Evolutionary conservation across 92 coral and sea anemone species (phyloP).

Genomic region (Bergia puertoricense): DNA sequence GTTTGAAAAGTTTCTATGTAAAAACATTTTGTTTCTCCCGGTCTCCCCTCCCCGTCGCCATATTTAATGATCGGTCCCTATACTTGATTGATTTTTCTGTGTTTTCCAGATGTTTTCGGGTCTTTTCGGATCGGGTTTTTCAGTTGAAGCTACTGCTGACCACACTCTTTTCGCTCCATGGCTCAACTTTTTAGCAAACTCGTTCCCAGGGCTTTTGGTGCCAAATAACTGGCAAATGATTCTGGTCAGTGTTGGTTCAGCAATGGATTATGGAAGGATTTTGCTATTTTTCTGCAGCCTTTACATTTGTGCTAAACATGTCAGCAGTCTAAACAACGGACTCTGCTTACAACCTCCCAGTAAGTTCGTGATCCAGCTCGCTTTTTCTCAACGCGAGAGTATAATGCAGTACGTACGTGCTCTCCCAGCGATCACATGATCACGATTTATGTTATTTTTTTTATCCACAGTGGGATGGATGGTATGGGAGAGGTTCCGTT

Average conservation of each 20-base stretch:
- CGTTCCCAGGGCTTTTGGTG: too few species aligned
- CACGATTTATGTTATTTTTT: neutral
- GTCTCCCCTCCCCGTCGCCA: too few species aligned
- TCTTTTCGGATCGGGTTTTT: too few species aligned
- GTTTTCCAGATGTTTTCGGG: too few species aligned
- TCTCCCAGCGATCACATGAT: neutral
- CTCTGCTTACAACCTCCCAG: slow-evolving; percentile 40
- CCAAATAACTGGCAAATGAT: too few species aligned
- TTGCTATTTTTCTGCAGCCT: neutral
- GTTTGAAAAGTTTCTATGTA: too few species aligned
- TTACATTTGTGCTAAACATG: neutral
- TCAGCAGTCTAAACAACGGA: slow-evolving; percentile 23
- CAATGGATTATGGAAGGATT: neutral
- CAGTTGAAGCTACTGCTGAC: too few species aligned
- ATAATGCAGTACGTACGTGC: neutral
- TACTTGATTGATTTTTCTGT: too few species aligned
- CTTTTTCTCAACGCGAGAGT: neutral
- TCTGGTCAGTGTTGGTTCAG: too few species aligned
- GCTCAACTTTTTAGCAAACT: neutral
- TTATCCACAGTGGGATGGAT: slow-evolving; percentile 58
- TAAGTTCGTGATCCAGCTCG: neutral
- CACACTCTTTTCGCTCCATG: neutral
- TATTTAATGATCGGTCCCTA: too few species aligned
- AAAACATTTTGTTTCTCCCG: too few species aligned
- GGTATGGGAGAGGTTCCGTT: slow-evolving; percentile 68